phyloP scores from a whole-genome alignment of 2,888 invertebrate genomes.

The Macrosiphum euphorbiae region DNA sequence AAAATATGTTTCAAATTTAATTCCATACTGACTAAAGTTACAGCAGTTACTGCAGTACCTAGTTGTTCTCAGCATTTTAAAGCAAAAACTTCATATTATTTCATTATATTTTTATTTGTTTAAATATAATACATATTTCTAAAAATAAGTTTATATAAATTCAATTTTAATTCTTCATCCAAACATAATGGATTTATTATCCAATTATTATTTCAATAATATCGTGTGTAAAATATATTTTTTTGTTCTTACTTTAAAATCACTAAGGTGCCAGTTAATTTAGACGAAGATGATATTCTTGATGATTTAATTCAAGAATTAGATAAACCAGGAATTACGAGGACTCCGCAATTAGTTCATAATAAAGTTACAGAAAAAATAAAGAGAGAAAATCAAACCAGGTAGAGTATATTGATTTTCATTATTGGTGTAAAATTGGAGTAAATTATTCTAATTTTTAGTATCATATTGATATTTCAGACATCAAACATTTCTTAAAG shows the following conservation, averaged over 20 bases:
- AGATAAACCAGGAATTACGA: slow-evolving; percentile 67
- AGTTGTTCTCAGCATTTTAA: background rate
- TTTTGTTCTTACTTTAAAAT: background rate
- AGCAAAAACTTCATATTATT: background rate
- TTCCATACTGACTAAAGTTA: background rate
- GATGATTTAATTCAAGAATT: slow-evolving; percentile 82
- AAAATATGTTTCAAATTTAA: background rate
- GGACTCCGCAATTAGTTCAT: slow-evolving; percentile 34
- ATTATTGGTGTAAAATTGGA: background rate
- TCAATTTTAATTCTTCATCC: background rate
- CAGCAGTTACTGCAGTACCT: too few species aligned
- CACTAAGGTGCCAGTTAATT: slow-evolving; percentile 50
- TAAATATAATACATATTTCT: background rate
- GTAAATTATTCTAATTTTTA: background rate
- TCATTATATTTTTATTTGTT: background rate
- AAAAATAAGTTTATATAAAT: background rate
- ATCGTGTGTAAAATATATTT: background rate
- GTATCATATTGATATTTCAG: background rate
- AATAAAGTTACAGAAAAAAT: slow-evolving; percentile 54
- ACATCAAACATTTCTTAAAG: background rate
- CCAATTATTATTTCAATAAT: background rate
- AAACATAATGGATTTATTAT: background rate
- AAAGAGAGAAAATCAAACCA: slow-evolving; percentile 49
- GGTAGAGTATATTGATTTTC: background rate
- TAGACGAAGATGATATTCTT: slow-evolving; percentile 84